Base-by-base conservation (phyloP, 2,113 vertebrate genomes). In the Pluvialis apricaria region DNA sequence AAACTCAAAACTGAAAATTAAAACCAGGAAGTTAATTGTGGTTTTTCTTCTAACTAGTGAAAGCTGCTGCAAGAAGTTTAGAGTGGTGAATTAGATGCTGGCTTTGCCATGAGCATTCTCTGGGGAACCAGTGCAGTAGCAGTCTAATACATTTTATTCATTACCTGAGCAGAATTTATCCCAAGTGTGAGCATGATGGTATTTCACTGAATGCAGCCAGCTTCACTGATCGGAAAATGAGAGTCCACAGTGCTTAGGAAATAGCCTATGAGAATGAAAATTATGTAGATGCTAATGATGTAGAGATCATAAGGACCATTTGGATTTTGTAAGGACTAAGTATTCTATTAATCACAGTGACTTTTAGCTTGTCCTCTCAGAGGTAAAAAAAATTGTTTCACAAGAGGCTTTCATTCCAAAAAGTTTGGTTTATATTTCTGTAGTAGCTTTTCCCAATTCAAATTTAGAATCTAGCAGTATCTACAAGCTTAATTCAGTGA, bases 101-200 rank as follows among this genome's bases (percentile, higher is more conserved):
- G 34, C n/a, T 96, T 93, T 89, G 49, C 54, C 57, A 36, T 42
- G 49, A 82, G 6, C 2, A 1, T 73, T 87, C 42, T 77, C 58
- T 72, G 19, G 73, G 51, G 57, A 87, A 72, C 24, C 13, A 62
- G 15, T 61, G 69, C 17, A 49, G 22, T 58, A 87, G 36, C 34
- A 91, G 45, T 40, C 70, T 34, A 79, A 79, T 70, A 72, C 4
- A 70, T 82, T 94, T 87, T 62, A 66, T 92, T 92, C 38, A 61
- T 95, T 80, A 85, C 49, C 66, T 89, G 89, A 70, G 65, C 57
- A 94, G 86, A 94, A 69, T 69, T 91, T 82, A 82, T 82, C 42
- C 77, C 66, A 92, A 91, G 54, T 87, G 13, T 84, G 31, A 92
- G 40, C 21, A 47, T 38, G 51, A 79, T 61, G 24, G 28, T 57